Base-by-base conservation (phyloP, 2,797 vertebrate genomes). In the Pseudochromis fuscus region DNA sequence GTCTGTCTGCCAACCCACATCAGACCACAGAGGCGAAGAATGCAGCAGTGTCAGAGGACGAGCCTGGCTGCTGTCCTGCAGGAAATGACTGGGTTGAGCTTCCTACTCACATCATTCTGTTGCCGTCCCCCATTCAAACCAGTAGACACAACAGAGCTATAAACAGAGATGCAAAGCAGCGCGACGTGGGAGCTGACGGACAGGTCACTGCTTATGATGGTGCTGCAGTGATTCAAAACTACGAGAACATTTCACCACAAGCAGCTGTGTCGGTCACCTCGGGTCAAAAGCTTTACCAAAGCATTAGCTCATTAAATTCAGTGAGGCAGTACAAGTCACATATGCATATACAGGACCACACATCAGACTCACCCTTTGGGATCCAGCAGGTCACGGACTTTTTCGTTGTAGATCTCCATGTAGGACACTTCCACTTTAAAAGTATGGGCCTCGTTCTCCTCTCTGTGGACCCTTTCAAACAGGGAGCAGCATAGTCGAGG, bases 401-500 rank as follows among this genome's bases (percentile, higher is more conserved):
- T 98, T 88, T 99, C 98, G 24, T 99, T 99, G 94, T 99, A 99
- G 92, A 99, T 99, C 94, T 99, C 98, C 98, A 99, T 98, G 87
- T 94, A 99, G 52, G 98, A 99, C 16, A 99, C 97, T 92, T 99
- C 97, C 0, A 99, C 95, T 92, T 99, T 99, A 88, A 99, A 99
- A 44, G 94, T 94, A 67, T 98, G 96, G 46, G 92, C 93, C 71
- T 97, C 95, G 57, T 94, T 96, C 83, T 94, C 94, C 87, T 97
- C 95, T 61, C 86, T 76, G 81, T 96, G 94, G 83, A 98, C 95
- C 91, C 97, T 95, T 92, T 98, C 94, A 83, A 99, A 99, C 82
- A 99, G 94, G 61, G 96, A 93, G 93, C 96, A 97, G 91, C 98
- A 99, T 81, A 99, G 97, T 76, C 98, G 94, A 50, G 98, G 98